These are phyloP conservation scores for Antechinus stuartii DNA, from an alignment of 2,113 vertebrate species.

Conservation along the genomic window DNA sequence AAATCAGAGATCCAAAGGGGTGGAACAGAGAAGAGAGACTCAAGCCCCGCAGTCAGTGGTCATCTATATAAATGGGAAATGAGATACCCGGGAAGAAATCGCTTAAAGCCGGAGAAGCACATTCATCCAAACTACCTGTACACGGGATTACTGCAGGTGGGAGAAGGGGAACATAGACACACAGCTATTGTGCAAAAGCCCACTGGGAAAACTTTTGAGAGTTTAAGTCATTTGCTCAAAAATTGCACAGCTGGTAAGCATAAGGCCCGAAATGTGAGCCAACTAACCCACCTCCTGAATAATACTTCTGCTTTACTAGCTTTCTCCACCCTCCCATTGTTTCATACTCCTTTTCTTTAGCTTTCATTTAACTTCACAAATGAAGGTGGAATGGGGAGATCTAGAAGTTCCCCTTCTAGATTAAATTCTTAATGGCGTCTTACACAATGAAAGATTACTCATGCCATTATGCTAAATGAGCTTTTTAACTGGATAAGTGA, in stretches of 20 bases:
- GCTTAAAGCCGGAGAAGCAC: background rate
- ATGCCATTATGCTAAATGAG: background rate
- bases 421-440: background rate
- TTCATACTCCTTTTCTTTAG: background rate
- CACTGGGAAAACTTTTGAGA: background rate
- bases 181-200: background rate
- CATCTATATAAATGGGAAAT: background rate
- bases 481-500: background rate
- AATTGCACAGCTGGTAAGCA: background rate
- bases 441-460: background rate
- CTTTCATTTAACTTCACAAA: background rate
- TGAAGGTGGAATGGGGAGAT: background rate
- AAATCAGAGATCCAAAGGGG: background rate
- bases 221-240: background rate
- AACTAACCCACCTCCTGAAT: background rate
- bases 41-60: background rate
- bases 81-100: background rate
- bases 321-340: background rate
- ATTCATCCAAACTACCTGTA: background rate
- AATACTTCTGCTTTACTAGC: background rate
- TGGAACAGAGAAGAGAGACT: background rate
- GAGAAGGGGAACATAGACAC: background rate
- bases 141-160: background rate
- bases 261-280: background rate
- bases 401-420: background rate